Conservation (phyloP, 2,888 invertebrate genomes). For the Schizaphis graminum region DNA sequence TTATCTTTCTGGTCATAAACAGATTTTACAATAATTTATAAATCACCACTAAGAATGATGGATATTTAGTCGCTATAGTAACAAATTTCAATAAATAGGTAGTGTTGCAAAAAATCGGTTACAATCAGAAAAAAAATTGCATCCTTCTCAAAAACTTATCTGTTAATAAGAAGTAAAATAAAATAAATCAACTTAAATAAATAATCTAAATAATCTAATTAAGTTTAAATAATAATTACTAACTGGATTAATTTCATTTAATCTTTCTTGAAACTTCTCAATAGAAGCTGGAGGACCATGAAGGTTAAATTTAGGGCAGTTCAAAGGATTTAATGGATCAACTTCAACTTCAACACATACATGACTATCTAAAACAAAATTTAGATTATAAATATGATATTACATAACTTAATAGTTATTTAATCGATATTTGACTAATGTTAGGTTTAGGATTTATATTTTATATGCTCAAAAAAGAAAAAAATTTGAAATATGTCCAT, state of each 20-base stretch:
- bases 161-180: background rate
- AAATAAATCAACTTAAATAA: background rate
- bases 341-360: conserved; percentile 36
- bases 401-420: background rate
- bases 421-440: background rate
- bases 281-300: background rate
- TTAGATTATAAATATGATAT: background rate
- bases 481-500: background rate
- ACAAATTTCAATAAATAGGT: no score
- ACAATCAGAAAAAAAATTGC: no score
- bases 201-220: background rate
- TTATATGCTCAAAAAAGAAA: background rate
- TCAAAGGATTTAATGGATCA: conserved; percentile 14
- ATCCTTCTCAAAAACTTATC: no score
- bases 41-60: no score
- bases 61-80: no score
- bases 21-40: no score
- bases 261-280: conserved; percentile 40
- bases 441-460: background rate
- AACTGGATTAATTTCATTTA: conserved; percentile 46
- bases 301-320: conserved; percentile 37
- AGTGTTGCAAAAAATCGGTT: no score
- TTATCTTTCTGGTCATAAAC: no score
- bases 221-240: conserved; percentile 5
- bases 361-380: conserved; percentile 32